A percentile compares a stretch with the other conserved stretches of the same genome.
These are phyloP conservation scores for Regulus satrapa DNA, from an alignment of 2,113 vertebrate species.

Conservation along the genomic window DNA sequence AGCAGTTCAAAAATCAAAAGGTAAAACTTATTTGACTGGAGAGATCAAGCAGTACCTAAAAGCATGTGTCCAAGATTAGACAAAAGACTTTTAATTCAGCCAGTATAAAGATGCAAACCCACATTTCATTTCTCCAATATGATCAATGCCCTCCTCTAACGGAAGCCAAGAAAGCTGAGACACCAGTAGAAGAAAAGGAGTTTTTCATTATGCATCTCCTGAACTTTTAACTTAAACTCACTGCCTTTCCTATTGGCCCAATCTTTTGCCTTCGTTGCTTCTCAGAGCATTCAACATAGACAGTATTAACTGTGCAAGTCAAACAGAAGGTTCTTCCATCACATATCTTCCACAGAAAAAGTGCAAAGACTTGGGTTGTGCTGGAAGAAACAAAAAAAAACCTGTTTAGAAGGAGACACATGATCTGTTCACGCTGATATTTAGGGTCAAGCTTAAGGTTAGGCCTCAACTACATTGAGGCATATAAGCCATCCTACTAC, in stretches of 20 bases:
- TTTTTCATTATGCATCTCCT: neutral
- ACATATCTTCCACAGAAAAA: neutral
- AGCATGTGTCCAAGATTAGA: neutral
- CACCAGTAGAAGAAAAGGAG: neutral
- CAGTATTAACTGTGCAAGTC: neutral
- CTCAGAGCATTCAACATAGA: neutral
- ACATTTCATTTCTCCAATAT: neutral
- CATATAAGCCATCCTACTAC: neutral
- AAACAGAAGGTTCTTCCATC: neutral
- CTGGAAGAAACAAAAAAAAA: slow-evolving; percentile 24
- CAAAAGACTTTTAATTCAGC: neutral
- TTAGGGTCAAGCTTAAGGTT: neutral
- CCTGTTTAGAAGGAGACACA: neutral
- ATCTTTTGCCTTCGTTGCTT: neutral
- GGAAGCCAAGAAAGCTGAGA: neutral
- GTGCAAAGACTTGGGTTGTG: neutral
- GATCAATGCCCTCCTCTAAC: neutral
- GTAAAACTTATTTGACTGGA: neutral
- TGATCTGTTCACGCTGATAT: neutral
- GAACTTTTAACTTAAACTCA: neutral
- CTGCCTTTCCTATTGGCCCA: neutral
- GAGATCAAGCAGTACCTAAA: neutral
- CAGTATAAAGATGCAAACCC: neutral
- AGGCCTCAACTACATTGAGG: neutral
- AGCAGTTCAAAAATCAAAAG: neutral